phyloP scores from a whole-genome alignment of 2,113 vertebrate species.

The Aphyosemion australe region DNA sequence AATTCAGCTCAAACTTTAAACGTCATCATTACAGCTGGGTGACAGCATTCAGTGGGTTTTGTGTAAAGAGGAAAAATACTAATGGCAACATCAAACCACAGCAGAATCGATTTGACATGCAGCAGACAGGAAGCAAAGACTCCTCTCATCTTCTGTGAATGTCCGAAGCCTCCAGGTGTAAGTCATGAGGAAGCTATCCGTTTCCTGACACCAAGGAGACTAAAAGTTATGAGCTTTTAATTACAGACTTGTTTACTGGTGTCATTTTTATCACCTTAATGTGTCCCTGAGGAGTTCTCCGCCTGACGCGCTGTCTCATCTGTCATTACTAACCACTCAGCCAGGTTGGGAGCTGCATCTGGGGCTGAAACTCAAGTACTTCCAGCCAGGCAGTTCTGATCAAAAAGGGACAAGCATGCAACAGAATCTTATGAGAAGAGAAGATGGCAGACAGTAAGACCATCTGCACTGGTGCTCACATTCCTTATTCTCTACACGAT shows the following conservation, averaged over 20 bases:
- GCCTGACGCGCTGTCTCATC: constrained; percentile 15
- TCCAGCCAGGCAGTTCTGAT: constrained; percentile 3
- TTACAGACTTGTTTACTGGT: constrained; percentile 71
- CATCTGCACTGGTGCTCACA: constrained; percentile 9
- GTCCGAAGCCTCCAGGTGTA: constrained; percentile 20
- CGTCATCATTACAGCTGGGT: neutral
- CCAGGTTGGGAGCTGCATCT: constrained; percentile 6
- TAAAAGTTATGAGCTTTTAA: constrained; percentile 71
- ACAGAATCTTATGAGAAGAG: constrained; percentile 4
- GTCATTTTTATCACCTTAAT: constrained; percentile 70
- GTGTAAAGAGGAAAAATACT: too few relatives aligned
- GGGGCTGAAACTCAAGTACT: neutral
- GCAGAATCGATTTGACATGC: neutral
- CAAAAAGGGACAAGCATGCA: constrained; percentile 24
- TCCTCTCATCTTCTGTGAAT: constrained; percentile 22
- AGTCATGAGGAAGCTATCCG: constrained; percentile 46
- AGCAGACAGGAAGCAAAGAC: constrained; percentile 17
- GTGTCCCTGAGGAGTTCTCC: constrained; percentile 45
- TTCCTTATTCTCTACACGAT: constrained; percentile 21
- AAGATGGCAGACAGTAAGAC: constrained; percentile 22
- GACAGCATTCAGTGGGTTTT: neutral
- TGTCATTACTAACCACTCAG: constrained; percentile 54
- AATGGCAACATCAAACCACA: neutral
- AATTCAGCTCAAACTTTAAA: neutral
- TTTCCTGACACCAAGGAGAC: constrained; percentile 58